Base-by-base conservation (phyloP, 2,888 invertebrate genomes). In the Siphonodentalium dalli region DNA sequence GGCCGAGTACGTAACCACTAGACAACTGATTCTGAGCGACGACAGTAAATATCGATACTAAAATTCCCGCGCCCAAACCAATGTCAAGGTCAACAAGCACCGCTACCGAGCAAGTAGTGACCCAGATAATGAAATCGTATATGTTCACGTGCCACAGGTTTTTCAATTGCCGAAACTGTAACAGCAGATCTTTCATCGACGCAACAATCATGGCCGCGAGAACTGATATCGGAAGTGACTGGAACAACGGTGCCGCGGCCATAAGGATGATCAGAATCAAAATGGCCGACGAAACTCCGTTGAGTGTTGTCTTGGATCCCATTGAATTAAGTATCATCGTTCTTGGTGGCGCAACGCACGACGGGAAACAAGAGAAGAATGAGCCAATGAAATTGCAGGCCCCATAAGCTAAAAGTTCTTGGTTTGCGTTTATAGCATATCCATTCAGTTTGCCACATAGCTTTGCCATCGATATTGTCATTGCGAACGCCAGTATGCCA, bases 121-220 rank as follows among this genome's bases (percentile, higher is more conserved):
- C 26, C 76, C 77, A 78, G 11, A 72, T 71, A 2, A 87, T 68
- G 0, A 89, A 92, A 75, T 95, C 93, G 68, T 89, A 82, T 69
- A 87, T 87, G 62, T 90, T 92, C 15, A 90, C 80, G 66, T 84
- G 86, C 89, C 90, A 92, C 63, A 91, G 87, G 62, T 85, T 85
- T 20, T 83, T 79, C 0, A 92, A 82, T 40, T 90, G 88, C 76
- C 84, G 69, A 11, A 88, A 85, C 83, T 92, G 91, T 76, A 87
- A 79, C 40, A 83, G 73, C 13, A 83, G 68, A 40, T 79, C 72
- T 51, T 83, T 78, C 40, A 84, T 69, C 13, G 81, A 78, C 4
- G 81, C 80, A 21, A 82, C 72, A 38, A 84, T 83, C 62, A 84
- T 82, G 27, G 79, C 75, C 5, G 82, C 80, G 3, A 84, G 68